phyloP scores from a whole-genome alignment of 2,888 invertebrate genomes.

The Nomada goodeniana region DNA sequence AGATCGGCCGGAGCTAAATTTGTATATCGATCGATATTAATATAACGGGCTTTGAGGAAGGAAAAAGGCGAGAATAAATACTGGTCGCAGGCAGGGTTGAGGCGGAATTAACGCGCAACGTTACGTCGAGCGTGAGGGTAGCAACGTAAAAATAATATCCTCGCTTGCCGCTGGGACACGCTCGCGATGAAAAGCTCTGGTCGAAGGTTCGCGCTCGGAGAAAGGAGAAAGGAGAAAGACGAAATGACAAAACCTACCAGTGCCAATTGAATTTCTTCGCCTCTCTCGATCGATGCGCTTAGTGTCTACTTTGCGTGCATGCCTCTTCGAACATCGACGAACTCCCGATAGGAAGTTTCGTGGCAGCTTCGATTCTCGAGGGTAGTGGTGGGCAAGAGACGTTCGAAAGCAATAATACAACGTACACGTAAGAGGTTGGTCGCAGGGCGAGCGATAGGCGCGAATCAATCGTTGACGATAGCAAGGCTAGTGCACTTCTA shows the following conservation, averaged over 20 bases:
- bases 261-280: not conserved
- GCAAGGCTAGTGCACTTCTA: constrained; percentile 25
- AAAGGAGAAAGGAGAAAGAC: not conserved
- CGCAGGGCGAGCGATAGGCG: not conserved
- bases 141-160: constrained; percentile 48
- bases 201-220: not conserved
- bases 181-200: not conserved
- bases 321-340: not conserved
- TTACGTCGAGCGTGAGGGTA: constrained; percentile 38
- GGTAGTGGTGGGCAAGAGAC: not conserved
- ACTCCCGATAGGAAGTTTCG: not conserved
- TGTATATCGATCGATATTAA: constrained; percentile 38
- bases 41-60: constrained; percentile 3
- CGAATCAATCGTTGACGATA: constrained; percentile 3
- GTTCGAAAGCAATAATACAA: constrained; percentile 47
- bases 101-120: constrained; percentile 39
- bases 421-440: not conserved
- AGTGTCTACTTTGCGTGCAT: not conserved
- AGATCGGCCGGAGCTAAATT: constrained; percentile 39
- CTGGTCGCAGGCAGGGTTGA: constrained; percentile 17
- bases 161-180: not conserved
- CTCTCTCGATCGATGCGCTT: not conserved
- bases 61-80: constrained; percentile 28
- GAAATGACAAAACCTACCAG: not conserved
- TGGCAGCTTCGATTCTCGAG: not conserved